These are phyloP conservation scores for Achroia grisella DNA, from an alignment of 1,140 invertebrate genomes.

Conservation along the genomic window DNA sequence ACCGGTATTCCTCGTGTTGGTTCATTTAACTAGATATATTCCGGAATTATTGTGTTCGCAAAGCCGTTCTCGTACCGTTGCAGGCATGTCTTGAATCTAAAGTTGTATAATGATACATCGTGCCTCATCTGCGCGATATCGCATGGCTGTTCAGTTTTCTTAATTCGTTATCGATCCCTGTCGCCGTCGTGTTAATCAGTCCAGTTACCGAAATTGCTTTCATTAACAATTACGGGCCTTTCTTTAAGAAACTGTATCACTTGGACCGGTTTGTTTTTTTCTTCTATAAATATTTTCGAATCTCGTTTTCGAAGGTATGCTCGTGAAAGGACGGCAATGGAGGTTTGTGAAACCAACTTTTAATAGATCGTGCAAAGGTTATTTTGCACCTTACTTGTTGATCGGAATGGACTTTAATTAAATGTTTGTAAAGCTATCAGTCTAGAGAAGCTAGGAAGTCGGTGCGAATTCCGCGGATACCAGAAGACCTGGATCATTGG, in stretches of 20 bases:
- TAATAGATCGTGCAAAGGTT: no score
- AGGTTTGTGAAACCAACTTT: no score
- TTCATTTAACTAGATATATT: slow-evolving; percentile 47
- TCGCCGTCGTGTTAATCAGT: slow-evolving; percentile 25
- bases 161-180: slow-evolving; percentile 23
- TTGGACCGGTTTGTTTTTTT: slow-evolving; percentile 27
- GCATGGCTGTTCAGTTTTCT: slow-evolving; percentile 1
- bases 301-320: slow-evolving; percentile 17
- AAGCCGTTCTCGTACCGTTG: slow-evolving; percentile 20
- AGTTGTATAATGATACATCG: slow-evolving; percentile 10
- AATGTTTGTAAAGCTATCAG: slow-evolving; percentile 1
- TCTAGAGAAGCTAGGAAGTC: slow-evolving; percentile 3
- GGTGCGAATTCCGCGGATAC: neutral
- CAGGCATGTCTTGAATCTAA: slow-evolving; percentile 31
- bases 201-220: slow-evolving; percentile 42
- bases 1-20: slow-evolving; percentile 27
- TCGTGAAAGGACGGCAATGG: slow-evolving; percentile 3
- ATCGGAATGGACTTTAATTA: slow-evolving; percentile 3
- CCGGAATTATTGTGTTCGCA: slow-evolving; percentile 39
- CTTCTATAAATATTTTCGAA: slow-evolving; percentile 26
- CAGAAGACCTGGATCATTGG: neutral
- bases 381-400: neutral
- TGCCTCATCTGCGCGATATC: slow-evolving; percentile 3
- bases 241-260: slow-evolving; percentile 34
- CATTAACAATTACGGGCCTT: slow-evolving; percentile 31